Base-by-base conservation (phyloP, 2,113 vertebrate species). In the Onychostoma macrolepis region DNA sequence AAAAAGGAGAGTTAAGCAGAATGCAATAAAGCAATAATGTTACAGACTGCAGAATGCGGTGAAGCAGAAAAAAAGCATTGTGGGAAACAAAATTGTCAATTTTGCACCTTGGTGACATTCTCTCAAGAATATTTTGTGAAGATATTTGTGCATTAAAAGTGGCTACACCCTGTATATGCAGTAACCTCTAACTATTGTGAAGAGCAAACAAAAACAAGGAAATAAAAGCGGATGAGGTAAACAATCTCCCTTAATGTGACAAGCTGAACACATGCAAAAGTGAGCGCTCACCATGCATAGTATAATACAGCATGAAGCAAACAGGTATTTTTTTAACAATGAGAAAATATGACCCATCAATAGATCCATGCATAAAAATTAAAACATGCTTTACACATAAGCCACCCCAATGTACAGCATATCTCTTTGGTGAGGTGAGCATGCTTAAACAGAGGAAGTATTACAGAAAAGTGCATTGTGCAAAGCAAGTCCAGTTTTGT, bases 161-260 rank as follows among this genome's bases (percentile, higher is more conserved):
- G 90, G 94, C 92, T 85, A 92, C 89, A 91, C 93, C 94, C 95
- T 95, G 94, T 94, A 94, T 94, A 94, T 94, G 94, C 94, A 94
- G 92, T 92, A 88, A 90, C 92, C 89, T 91, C 89, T 9, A 80
- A 89, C 85, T 87, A 84, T 65, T 79, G 89, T 90, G 90, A 89
- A 76, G 12, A 80, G 30, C 6, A 86, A 88, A 48, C 24, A 79
- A 26, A 78, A 87, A 86, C 36, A 53, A 21, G 50, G 17, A 88
- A 36, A 85, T 33, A 50, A 30, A 67, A 65, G 88, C 86, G 76
- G 85, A 86, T 72, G 43, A 91, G 74, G 79, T 71, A 17, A 71
- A 84, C 74, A 74, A 67, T 90, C 75, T 88, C 56, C 63, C 89
- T 86, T 82, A 90, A 90, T 90, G 88, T 75, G 83, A 89, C 87